Base-by-base conservation (phyloP, 2,797 vertebrate genomes). In the Fratercula arctica region DNA sequence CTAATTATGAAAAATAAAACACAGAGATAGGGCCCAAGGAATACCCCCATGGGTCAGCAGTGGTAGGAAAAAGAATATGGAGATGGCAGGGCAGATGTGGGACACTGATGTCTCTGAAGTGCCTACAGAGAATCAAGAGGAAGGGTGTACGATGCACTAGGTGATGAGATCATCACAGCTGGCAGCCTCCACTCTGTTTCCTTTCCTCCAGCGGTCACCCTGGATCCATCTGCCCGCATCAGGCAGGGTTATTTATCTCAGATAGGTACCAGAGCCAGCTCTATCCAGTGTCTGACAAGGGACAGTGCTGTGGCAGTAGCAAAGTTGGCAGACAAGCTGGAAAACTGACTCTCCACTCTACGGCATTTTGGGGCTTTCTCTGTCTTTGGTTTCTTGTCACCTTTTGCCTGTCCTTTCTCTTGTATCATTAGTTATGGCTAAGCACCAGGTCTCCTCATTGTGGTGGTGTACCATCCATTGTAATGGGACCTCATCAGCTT, bases 11-110 rank as follows among this genome's bases (percentile, higher is more conserved):
- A 41, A 64, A 89, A 60, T 56, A 82, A 87, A 90, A 23, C 24
- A 25, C 11, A 31, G 37, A 54, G 13, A 15, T 10, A 39, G 15
- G 41, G 29, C 48, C 29, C 50, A 4, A 84, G 53, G 60, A 84
- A 48, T 15, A 26, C 2, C 54, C 63, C 24, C 0, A 0, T 11
- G 37, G 26, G 13, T 25, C 48, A 46, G 43, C 26, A 84, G 25
- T 9, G 26, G n/a, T 41, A 12, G 4, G 45, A 26, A 61, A 70
- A 45, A 43, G 29, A 45, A 19, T 10, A 63, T 14, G 59, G 37
- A 54, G 64, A 15, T 3, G 5, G 28, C 21, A 61, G 50, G 28
- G 61, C 45, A 56, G 45, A 13, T 11, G 8, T 59, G n/a, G 46
- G n/a, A 31, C 17, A 7, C 25, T 16, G 28, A 33, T n/a, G 19